Evolutionary conservation across 2,797 vertebrate species (phyloP), one percentile per base, ranked within the genome.

Genomic region (Glossophaga mutica): DNA sequence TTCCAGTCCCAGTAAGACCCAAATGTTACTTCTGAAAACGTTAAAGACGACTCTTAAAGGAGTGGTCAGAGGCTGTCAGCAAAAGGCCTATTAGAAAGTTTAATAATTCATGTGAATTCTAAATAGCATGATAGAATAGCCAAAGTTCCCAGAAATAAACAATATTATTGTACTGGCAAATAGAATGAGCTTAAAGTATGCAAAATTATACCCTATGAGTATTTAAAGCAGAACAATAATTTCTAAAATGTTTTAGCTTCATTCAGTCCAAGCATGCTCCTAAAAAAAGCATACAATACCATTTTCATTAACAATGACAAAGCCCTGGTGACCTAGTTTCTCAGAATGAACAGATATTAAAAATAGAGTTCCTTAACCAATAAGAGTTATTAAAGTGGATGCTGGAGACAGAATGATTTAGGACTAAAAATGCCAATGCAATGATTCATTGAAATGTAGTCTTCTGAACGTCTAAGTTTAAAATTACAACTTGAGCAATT

Each of bases 31-130:
- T 94, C 11, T 62, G 34, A 94, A 97, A 97, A 94, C 68, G 37
- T 2, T 74, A 12, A 94, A 76, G 37, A 89, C 9, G 16, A 87
- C 14, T 88, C 46, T 89, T 85, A 89, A 95, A 94, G 46, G 6
- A 90, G 46, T 65, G 55, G 92, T 90, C 88, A 90, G 14, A 77
- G 1, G 39, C 15, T 87, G 10, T 90, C 48, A 91, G 12, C 73
- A 90, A 88, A 90, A 95, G 84, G 3, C 16, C 82, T 88, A 88
- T 15, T 73, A 87, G 52, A 95, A 94, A 82, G 24, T 65, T 91
- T 94, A 92, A 82, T 90, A 97, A 85, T 93, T 81, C 11, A 87
- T 77, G 37, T 94, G 55, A 93, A 93, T 91, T 95, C 89, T 86
- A 78, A 92, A 83, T 44, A 95, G 16, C 68, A 91, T 37, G 9